Evolutionary conservation across 2,797 vertebrate species (phyloP).

Genomic region (Gymnothorax reevesii): DNA sequence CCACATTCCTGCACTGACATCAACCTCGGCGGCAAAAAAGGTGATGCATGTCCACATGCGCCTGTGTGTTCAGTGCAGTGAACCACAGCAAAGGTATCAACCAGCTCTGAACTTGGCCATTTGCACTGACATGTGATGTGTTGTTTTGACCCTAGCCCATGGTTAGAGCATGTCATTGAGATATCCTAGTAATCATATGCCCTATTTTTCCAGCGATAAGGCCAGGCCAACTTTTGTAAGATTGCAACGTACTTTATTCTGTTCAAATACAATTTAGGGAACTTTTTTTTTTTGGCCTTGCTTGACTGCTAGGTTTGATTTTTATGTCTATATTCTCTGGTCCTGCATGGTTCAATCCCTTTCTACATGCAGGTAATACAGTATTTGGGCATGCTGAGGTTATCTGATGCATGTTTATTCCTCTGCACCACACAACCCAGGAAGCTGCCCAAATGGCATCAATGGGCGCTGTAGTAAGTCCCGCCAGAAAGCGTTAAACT

Average conservation of each 20-base stretch:
- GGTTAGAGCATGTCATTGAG: neutral
- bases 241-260: neutral
- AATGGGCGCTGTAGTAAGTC: conserved; percentile 16
- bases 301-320: neutral
- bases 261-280: neutral
- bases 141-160: neutral
- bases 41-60: neutral
- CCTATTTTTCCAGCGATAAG: neutral
- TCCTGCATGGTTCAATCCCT: neutral
- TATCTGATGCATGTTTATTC: conserved; percentile 3
- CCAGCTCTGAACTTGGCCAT: neutral
- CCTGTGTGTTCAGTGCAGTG: neutral
- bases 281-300: neutral
- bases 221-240: neutral
- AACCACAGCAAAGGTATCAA: conserved; percentile 12
- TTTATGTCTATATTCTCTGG: neutral
- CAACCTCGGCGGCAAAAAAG: neutral
- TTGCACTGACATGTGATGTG: neutral
- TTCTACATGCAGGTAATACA: neutral
- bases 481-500: conserved; percentile 8
- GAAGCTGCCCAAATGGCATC: conserved; percentile 19
- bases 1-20: conserved; percentile 8
- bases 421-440: conserved; percentile 4
- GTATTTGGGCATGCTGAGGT: neutral
- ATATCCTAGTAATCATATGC: neutral